Percentiles rank a stretch among this genome's conserved stretches.
Conservation (phyloP, 92 coral and sea anemone species). For the Zoanthus sociatus region DNA sequence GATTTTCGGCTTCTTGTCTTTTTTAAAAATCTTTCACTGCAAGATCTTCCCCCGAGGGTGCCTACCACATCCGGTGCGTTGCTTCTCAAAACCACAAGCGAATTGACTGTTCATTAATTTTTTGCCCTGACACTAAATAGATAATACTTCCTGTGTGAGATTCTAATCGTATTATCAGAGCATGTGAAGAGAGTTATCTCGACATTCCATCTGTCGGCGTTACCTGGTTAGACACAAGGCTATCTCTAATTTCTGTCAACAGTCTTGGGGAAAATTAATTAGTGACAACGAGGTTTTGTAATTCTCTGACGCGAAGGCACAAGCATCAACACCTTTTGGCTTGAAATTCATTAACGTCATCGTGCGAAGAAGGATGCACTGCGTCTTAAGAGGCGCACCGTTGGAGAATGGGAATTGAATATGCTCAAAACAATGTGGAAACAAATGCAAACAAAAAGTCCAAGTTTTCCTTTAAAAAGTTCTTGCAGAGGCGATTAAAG, state of each 20-base stretch:
- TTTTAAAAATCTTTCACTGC: not conserved
- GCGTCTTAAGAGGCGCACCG: no score
- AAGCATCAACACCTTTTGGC: constrained; percentile 22
- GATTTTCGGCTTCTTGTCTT: not conserved
- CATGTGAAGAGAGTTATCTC: constrained; percentile 44
- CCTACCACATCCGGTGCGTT: constrained; percentile 26
- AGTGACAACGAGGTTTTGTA: constrained; percentile 39
- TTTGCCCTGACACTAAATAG: constrained; percentile 46
- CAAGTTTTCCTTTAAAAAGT: no score
- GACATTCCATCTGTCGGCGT: constrained; percentile 52
- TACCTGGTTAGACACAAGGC: constrained; percentile 25
- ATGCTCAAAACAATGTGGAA: no score
- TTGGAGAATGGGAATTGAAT: no score
- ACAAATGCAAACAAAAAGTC: no score
- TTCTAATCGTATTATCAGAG: constrained; percentile 44
- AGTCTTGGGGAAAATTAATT: constrained; percentile 45
- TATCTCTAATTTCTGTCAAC: constrained; percentile 40
- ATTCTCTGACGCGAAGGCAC: not conserved
- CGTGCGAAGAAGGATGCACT: not conserved
- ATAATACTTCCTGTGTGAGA: constrained; percentile 47
- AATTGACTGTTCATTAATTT: constrained; percentile 45
- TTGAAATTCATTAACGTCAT: constrained; percentile 50
- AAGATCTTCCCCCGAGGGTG: constrained; percentile 8
- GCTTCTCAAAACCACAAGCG: not conserved
- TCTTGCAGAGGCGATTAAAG: no score